Evolutionary conservation across 2,797 vertebrate species (phyloP), one percentile per base, ranked within the genome.

Genomic region (Myotis vivesi): DNA sequence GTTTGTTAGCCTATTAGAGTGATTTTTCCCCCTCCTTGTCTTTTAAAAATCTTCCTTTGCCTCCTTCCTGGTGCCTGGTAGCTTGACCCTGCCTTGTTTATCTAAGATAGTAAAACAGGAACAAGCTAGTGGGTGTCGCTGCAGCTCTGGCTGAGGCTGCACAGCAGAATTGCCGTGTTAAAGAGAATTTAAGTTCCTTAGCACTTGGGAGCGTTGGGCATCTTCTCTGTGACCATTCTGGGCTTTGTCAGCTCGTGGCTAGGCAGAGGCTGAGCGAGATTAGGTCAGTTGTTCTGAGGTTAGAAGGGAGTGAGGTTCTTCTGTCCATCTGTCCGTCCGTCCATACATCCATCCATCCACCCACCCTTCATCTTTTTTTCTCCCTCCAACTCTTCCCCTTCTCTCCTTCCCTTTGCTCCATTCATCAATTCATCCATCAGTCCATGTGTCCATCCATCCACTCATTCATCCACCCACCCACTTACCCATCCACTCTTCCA

Each of bases 71-170:
- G 17, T 2, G 69, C 59, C 87, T 6, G 0, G 20, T 28, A 19
- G 66, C 87, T 71, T 89, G 86, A 38, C 95, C 90, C 88, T 89
- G 83, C 76, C 51, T 73, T 87, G 84, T 73, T 93, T 51, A 38
- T 71, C 51, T 77, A 10, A 90, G 89, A 77, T 13, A 66, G 19
- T 46, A 1, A 59, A 36, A 55, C 8, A 71, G 89, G 28, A 81
- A 62, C 11, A 49, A 55, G 55, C 75, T 68, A 49, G 46, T 8
- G 77, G n/a, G 6, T 11, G 22, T 5, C 33, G n/a, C 25, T 0
- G 0, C 5, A 44, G 66, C 64, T 44, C n/a, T 36, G 75, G 55
- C 84, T 17, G 46, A 44, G 44, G 49, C 64, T 82, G 49, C 75
- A 82, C 12, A 30, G 33, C 33, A 53, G 36, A 30, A 8, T 22